These are phyloP conservation scores for Notothenia rossii DNA, from an alignment of 2,113 vertebrate genomes.

Conservation along the genomic window DNA sequence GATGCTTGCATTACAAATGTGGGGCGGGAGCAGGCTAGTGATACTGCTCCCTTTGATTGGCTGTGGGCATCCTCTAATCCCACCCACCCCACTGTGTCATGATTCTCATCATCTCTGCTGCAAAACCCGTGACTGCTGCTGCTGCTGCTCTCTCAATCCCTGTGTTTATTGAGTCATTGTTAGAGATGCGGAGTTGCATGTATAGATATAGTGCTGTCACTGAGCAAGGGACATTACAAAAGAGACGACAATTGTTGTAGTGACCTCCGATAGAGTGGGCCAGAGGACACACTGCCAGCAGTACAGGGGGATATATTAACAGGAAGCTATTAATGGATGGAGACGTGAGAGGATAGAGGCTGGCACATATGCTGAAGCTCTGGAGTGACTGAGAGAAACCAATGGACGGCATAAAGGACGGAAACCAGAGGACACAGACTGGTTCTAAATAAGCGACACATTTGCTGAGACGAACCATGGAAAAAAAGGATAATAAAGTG, in stretches of 20 bases:
- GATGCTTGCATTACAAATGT: conserved; percentile 67
- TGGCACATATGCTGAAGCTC: conserved; percentile 33
- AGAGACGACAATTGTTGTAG: conserved; percentile 17
- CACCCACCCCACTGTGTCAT: conserved; percentile 81
- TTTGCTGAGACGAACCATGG: conserved; percentile 8
- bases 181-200: conserved; percentile 58
- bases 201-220: conserved; percentile 25
- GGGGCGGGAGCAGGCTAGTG: conserved; percentile 77
- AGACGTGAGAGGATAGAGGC: conserved; percentile 1
- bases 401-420: conserved; percentile 13
- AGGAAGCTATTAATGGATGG: conserved; percentile 36
- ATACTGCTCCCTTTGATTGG: conserved; percentile 86
- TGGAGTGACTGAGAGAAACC: conserved; percentile 35
- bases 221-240: conserved; percentile 25
- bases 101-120: conserved; percentile 77
- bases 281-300: conserved; percentile 45
- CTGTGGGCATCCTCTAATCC: conserved; percentile 56
- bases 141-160: conserved; percentile 47
- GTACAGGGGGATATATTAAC: conserved; percentile 15
- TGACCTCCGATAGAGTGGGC: conserved; percentile 77
- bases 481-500: conserved; percentile 22
- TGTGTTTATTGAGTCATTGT: conserved; percentile 81
- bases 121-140: conserved; percentile 82
- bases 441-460: neutral
- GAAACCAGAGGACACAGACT: conserved; percentile 5